phyloP scores from a whole-genome alignment of 2,797 vertebrate species.

The Amniataba percoides region DNA sequence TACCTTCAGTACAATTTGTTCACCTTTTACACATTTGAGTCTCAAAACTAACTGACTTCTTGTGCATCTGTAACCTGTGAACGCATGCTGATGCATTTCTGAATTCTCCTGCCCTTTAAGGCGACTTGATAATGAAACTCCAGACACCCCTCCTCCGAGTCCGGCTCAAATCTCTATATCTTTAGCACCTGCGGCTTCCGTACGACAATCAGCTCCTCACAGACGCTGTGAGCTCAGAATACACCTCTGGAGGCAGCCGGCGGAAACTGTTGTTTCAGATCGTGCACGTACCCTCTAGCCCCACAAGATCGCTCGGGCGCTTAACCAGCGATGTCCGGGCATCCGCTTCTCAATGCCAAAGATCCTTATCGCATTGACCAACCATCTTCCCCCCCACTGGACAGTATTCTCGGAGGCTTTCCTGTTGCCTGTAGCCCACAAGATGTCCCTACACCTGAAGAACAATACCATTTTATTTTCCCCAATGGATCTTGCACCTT shows the following conservation, averaged over 20 bases:
- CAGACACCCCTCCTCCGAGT: neutral
- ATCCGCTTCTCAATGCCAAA: neutral
- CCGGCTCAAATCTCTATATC: neutral
- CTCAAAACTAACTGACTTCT: neutral
- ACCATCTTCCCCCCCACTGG: neutral
- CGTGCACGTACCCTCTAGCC: neutral
- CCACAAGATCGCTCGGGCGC: neutral
- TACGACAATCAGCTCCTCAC: neutral
- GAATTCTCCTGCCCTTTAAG: neutral
- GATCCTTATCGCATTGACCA: conserved; percentile 13
- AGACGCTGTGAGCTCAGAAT: conserved; percentile 1
- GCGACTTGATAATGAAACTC: neutral
- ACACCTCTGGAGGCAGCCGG: conserved; percentile 1
- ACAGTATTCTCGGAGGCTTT: conserved; percentile 4
- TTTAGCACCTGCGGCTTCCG: conserved; percentile 16
- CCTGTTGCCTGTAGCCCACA: neutral
- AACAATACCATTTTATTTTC: neutral
- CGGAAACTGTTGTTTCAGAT: conserved; percentile 15
- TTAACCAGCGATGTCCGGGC: conserved; percentile 2
- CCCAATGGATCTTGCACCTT: neutral
- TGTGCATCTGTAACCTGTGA: neutral
- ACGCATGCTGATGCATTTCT: neutral
- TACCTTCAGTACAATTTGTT: neutral
- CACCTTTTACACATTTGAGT: neutral
- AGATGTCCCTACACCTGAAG: neutral